phyloP scores from a whole-genome alignment of 2,888 invertebrate genomes.

The Pristionchus exspectatus region DNA sequence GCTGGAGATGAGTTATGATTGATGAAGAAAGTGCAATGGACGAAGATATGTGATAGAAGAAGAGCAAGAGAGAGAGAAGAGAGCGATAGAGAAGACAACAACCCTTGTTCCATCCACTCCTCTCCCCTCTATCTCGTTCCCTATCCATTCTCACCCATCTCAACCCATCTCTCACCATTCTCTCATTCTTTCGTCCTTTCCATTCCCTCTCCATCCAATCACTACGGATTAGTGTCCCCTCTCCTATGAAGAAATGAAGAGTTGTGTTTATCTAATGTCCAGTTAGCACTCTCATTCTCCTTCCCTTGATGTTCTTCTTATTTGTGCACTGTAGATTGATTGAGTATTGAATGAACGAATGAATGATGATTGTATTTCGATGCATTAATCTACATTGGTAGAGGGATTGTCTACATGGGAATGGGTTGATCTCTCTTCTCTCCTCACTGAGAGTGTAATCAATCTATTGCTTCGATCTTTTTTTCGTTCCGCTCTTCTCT shows the following conservation, averaged over 20 bases:
- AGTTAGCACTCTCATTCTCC: slow-evolving; percentile 8
- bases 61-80: background rate
- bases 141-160: slow-evolving; percentile 35
- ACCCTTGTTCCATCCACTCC: slow-evolving; percentile 44
- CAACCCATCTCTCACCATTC: slow-evolving; percentile 13
- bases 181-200: slow-evolving; percentile 34
- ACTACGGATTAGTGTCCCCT: slow-evolving; percentile 32
- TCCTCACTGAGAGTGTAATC: slow-evolving; percentile 27
- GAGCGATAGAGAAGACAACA: slow-evolving; percentile 22
- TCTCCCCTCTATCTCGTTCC: background rate
- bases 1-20: slow-evolving; percentile 10
- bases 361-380: background rate
- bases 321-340: slow-evolving; percentile 30
- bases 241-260: slow-evolving; percentile 7
- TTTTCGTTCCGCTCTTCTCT: slow-evolving; percentile 44
- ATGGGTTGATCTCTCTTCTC: slow-evolving; percentile 39
- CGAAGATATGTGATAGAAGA: slow-evolving; percentile 19
- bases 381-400: background rate
- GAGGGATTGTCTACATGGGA: slow-evolving; percentile 3
- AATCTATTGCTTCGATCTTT: slow-evolving; percentile 14
- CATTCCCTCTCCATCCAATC: slow-evolving; percentile 16
- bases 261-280: slow-evolving; percentile 33
- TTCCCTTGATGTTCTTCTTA: slow-evolving; percentile 6
- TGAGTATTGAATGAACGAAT: background rate
- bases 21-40: slow-evolving; percentile 32